These are phyloP conservation scores for Tamandua tetradactyla DNA, from an alignment of 2,797 vertebrate genomes.

Conservation along the genomic window DNA sequence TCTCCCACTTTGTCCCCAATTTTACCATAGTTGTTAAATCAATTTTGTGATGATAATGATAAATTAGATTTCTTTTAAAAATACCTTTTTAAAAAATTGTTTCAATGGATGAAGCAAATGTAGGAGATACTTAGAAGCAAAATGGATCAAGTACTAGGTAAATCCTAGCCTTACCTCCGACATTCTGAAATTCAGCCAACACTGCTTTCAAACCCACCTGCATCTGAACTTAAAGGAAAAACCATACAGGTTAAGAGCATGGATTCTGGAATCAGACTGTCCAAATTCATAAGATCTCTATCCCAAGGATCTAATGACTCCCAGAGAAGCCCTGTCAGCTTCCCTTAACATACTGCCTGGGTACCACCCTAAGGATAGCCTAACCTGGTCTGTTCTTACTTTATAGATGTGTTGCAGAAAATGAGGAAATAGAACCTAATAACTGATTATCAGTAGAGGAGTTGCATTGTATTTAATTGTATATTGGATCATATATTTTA, in stretches of 20 bases:
- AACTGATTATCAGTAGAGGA: not conserved
- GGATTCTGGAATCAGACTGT: not conserved
- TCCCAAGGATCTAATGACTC: not conserved
- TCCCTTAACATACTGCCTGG: not conserved
- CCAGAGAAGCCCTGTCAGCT: not conserved
- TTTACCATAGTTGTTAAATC: conserved; percentile 19
- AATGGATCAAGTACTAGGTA: not conserved
- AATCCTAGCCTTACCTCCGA: not conserved
- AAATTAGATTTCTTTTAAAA: not conserved
- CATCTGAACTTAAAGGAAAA: not conserved
- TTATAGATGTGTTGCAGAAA: not conserved
- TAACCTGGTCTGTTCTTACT: not conserved
- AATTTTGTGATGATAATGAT: not conserved
- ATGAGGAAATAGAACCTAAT: not conserved
- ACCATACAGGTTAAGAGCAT: not conserved
- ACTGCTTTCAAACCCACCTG: not conserved
- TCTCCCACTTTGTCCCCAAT: not conserved
- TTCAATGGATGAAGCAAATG: not conserved
- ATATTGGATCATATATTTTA: not conserved
- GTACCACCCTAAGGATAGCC: not conserved
- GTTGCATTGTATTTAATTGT: not conserved
- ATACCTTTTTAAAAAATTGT: not conserved
- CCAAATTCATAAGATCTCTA: not conserved
- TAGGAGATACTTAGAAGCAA: not conserved
- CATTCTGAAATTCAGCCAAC: not conserved